Percentiles rank a stretch among this genome's conserved stretches.
Conservation (phyloP, 2,888 invertebrate genomes). For the Eupithecia exiguata region DNA sequence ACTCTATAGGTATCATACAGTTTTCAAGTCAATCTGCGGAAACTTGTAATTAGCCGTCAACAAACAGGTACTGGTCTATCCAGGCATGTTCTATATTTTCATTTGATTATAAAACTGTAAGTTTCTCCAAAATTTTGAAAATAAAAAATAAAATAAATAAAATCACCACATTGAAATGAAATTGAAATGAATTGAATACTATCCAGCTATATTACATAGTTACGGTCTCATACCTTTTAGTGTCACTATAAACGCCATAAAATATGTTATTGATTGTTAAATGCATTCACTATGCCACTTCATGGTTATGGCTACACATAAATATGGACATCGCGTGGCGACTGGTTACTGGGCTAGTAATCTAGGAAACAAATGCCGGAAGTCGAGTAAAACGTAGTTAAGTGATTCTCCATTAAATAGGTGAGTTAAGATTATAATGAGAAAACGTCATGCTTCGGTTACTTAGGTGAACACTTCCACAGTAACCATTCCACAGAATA, state of each 20-base stretch:
- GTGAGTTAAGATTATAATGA: background rate
- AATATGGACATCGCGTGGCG: background rate
- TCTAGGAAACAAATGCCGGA: conserved; percentile 6
- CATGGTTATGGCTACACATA: background rate
- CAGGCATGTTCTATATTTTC: too few relatives aligned
- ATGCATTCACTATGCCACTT: background rate
- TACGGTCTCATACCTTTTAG: background rate
- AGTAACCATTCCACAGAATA: background rate
- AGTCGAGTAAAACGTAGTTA: background rate
- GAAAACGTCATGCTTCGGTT: background rate
- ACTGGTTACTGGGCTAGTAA: background rate
- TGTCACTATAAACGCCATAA: background rate
- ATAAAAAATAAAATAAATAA: too few relatives aligned
- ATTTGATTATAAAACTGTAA: too few relatives aligned
- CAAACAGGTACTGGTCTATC: too few relatives aligned
- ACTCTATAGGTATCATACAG: too few relatives aligned
- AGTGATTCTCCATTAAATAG: background rate
- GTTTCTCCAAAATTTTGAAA: too few relatives aligned
- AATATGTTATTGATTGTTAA: background rate
- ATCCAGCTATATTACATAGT: too few relatives aligned
- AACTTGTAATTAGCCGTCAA: too few relatives aligned
- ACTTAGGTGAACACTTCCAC: background rate
- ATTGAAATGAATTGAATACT: too few relatives aligned
- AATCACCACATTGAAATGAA: too few relatives aligned
- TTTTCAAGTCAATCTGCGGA: too few relatives aligned